Percentiles rank a stretch among this genome's conserved stretches.
Conservation (phyloP, 2,797 vertebrate species). For the Anguilla marmorata region DNA sequence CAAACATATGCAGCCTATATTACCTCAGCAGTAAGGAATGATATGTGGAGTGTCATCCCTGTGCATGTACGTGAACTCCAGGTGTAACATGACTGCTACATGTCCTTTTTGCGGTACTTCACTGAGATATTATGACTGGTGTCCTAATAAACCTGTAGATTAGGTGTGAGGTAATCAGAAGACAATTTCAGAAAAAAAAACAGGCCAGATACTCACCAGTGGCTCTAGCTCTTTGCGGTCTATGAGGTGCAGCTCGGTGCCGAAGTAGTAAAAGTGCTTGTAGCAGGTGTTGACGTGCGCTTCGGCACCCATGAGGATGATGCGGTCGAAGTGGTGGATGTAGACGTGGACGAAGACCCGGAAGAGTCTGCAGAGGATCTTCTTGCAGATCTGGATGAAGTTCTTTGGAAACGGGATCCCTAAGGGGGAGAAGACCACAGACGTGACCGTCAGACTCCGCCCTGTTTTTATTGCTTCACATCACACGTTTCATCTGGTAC, state of each 20-base stretch:
- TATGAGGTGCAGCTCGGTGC: constrained; percentile 82
- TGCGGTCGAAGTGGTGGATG: constrained; percentile 85
- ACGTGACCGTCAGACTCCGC: neutral
- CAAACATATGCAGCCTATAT: neutral
- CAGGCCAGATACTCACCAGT: constrained; percentile 72
- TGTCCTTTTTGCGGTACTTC: neutral
- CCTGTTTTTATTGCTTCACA: neutral
- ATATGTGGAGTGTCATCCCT: neutral
- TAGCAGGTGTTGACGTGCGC: constrained; percentile 87
- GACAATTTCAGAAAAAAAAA: neutral
- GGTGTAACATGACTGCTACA: constrained; percentile 26
- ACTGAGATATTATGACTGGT: neutral
- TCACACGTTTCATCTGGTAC: neutral
- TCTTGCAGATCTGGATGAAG: constrained; percentile 86
- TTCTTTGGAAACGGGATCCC: constrained; percentile 86
- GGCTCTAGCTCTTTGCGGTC: constrained; percentile 85
- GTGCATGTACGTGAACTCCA: constrained; percentile 17
- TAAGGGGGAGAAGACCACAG: constrained; percentile 39
- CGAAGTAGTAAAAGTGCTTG: constrained; percentile 88
- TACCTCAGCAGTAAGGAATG: neutral
- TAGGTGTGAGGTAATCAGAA: neutral
- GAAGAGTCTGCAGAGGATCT: constrained; percentile 83
- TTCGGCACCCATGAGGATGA: constrained; percentile 82
- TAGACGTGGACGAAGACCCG: constrained; percentile 85
- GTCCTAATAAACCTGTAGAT: constrained; percentile 11